These are phyloP conservation scores for Hymenochirus boettgeri DNA, from an alignment of 2,113 vertebrate genomes.

Conservation along the genomic window DNA sequence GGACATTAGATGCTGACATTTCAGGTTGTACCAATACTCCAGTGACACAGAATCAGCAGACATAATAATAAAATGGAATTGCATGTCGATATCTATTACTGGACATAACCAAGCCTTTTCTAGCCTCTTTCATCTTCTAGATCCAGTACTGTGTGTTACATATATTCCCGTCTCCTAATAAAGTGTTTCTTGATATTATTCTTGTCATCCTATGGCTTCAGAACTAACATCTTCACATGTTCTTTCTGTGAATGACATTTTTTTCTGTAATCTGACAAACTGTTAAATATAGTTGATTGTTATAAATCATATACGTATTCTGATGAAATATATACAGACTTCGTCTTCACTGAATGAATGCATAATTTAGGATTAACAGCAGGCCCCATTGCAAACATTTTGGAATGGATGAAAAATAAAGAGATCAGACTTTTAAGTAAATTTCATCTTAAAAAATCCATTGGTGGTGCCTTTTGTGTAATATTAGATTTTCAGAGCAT, in stretches of 20 bases:
- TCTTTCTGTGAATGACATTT: background rate
- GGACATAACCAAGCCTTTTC: too few relatives aligned
- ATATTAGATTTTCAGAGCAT: constrained; percentile 14
- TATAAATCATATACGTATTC: background rate
- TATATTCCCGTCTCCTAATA: background rate
- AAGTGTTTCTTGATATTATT: background rate
- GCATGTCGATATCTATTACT: too few relatives aligned
- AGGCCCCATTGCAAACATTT: background rate
- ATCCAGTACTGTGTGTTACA: background rate
- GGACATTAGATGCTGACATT: too few relatives aligned
- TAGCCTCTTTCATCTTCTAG: too few relatives aligned
- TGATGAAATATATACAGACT: background rate
- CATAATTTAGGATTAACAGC: background rate
- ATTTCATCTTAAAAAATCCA: background rate
- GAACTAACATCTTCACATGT: background rate
- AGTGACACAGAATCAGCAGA: too few relatives aligned
- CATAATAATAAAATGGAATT: too few relatives aligned
- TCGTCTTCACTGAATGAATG: background rate
- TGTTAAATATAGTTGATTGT: background rate
- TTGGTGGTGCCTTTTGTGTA: background rate
- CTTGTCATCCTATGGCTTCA: background rate
- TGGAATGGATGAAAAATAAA: background rate
- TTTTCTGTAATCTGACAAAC: background rate
- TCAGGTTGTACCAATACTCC: too few relatives aligned
- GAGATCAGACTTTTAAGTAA: too few relatives aligned